Evolutionary conservation across 2,888 invertebrate genomes (phyloP).

Genomic region (Cosmia trapezina): DNA sequence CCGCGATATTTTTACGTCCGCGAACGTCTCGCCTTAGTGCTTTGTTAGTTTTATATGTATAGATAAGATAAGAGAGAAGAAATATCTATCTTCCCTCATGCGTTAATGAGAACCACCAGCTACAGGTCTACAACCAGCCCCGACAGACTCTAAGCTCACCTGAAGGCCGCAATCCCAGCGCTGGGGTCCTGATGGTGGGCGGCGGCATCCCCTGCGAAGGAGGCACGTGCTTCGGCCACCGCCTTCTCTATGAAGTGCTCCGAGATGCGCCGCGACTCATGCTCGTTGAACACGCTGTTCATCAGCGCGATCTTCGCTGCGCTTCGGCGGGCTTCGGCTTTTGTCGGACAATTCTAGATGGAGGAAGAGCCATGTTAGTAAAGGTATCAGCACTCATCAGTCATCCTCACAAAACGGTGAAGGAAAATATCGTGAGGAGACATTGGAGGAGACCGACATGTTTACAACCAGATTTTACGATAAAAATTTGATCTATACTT

Average conservation of each 20-base stretch:
- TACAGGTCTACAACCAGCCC: constrained; percentile 3
- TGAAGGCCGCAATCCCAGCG: constrained; percentile 93
- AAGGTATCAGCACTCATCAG: not conserved
- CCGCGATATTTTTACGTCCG: too few relatives aligned
- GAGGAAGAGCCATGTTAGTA: not conserved
- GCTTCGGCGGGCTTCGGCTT: constrained; percentile 97
- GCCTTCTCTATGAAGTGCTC: constrained; percentile 98
- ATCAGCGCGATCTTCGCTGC: constrained; percentile 98
- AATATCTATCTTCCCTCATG: not conserved
- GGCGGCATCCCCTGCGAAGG: constrained; percentile 93
- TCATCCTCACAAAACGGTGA: not conserved
- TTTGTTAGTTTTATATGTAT: too few relatives aligned
- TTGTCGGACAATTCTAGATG: constrained; percentile 96
- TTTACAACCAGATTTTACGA: too few relatives aligned
- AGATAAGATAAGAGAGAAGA: too few relatives aligned
- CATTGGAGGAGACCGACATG: too few relatives aligned
- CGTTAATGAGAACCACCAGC: not conserved
- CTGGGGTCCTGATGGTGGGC: constrained; percentile 92
- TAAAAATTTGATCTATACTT: too few relatives aligned
- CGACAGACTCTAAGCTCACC: constrained; percentile 74
- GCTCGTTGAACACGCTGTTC: constrained; percentile 99
- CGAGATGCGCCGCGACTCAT: constrained; percentile 97
- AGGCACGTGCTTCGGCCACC: constrained; percentile 96
- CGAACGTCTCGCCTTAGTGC: too few relatives aligned
- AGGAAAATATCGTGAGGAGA: too few relatives aligned